Evolutionary conservation across 2,888 invertebrate species (phyloP).

Genomic region (Odontomyia ornata): DNA sequence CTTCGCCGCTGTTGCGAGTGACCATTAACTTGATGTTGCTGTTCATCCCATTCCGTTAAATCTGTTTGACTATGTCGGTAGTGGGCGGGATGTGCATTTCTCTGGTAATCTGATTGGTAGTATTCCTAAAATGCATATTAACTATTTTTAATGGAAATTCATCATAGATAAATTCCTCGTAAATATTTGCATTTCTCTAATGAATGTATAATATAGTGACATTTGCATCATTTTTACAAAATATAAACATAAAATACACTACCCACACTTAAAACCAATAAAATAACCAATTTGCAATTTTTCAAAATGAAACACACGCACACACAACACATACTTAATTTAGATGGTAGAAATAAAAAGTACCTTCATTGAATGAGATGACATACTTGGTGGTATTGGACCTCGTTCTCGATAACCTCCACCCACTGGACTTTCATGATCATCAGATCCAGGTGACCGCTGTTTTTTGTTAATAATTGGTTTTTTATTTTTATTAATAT

Average conservation of each 20-base stretch:
- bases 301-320: no score
- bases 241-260: neutral
- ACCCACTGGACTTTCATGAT: constrained; percentile 64
- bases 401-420: constrained; percentile 67
- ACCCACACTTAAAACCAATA: neutral
- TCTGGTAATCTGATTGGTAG: constrained; percentile 66
- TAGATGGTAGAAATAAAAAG: constrained; percentile 48
- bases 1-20: constrained; percentile 56
- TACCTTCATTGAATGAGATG: constrained; percentile 79
- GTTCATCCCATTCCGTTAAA: constrained; percentile 64
- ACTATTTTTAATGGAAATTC: neutral
- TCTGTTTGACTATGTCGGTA: constrained; percentile 66
- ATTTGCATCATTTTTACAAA: neutral
- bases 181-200: neutral
- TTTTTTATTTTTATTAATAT: constrained; percentile 42
- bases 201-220: no score
- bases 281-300: no score
- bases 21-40: constrained; percentile 63
- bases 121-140: constrained; percentile 64
- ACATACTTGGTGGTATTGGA: constrained; percentile 73
- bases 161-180: neutral
- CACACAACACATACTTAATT: no score
- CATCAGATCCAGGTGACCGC: constrained; percentile 66
- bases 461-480: constrained; percentile 54
- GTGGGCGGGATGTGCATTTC: constrained; percentile 62